Evolutionary conservation across 2,888 invertebrate genomes (phyloP), one percentile per base, ranked within the genome.

Genomic region (Dicycla oo): DNA sequence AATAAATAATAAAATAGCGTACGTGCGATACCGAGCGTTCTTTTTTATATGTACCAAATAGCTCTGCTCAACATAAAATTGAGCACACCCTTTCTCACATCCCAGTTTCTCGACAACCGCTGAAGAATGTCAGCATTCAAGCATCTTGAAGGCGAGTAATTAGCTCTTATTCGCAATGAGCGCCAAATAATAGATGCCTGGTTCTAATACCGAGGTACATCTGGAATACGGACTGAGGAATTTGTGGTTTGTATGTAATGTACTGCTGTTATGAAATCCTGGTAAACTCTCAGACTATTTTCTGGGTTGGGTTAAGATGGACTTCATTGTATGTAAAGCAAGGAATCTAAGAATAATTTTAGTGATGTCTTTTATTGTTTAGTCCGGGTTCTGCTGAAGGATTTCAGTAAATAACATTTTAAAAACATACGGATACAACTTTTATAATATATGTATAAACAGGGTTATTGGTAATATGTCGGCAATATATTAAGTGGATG

Each of bases 81-180:
- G 23, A 67, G 51, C 68, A 62, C 18, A 60, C 30, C 10, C 0
- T 26, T 88, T 90, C 84, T 23, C 11, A 82, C 77, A 85, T 91
- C 86, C 40, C 65, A 81, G 90, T 85, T 49, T 58, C 82, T 64
- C 68, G 58, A 79, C 78, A 82, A 90, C 92, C 92, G 74, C 91
- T 94, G 93, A 94, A 94, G 95, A 93, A 95, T 95, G 94, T 92
- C 92, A 94, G 94, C 89, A 91, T 93, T 93, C 93, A 93, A 91
- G 91, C 90, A 86, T 85, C 86, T 88, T 93, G 94, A 94, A 93
- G 91, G 91, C 91, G 92, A 94, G 91, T 94, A 95, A 96, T 95
- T 95, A 95, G 91, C 90, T 91, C 91, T 92, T 92, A 93, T 93
- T 72, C 92, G 89, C 89, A 84, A 86, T 85, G 83, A 87, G 85